Evolutionary conservation across 1,140 invertebrate species (phyloP).

Genomic region (Drosophila equinoxialis): DNA sequence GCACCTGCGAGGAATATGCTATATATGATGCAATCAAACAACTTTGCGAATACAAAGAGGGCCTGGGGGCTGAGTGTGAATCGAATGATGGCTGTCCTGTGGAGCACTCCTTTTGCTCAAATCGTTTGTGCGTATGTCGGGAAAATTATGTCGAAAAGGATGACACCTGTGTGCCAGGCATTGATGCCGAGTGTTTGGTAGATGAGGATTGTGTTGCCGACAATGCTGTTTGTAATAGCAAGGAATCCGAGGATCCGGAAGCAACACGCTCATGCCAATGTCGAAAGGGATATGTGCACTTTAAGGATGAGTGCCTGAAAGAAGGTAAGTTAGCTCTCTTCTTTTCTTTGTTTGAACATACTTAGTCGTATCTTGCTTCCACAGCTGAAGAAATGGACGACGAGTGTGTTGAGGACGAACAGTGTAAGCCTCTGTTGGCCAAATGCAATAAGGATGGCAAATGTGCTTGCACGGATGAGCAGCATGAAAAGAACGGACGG

Average conservation of each 20-base stretch:
- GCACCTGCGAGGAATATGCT: conserved; percentile 78
- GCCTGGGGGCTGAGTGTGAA: conserved; percentile 73
- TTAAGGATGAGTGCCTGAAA: conserved; percentile 83
- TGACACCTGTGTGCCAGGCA: conserved; percentile 77
- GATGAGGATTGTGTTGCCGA: conserved; percentile 82
- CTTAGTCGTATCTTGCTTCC: background rate
- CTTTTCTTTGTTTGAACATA: background rate
- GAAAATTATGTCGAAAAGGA: conserved; percentile 80
- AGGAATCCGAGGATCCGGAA: conserved; percentile 53
- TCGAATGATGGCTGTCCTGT: conserved; percentile 71
- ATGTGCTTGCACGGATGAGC: conserved; percentile 68
- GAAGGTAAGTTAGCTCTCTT: conserved; percentile 51
- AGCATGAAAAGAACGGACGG: conserved; percentile 67
- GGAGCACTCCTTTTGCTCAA: conserved; percentile 81
- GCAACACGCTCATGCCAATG: conserved; percentile 82
- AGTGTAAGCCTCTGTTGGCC: conserved; percentile 77
- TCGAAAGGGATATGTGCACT: conserved; percentile 73
- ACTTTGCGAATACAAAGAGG: conserved; percentile 72
- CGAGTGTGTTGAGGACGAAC: conserved; percentile 74
- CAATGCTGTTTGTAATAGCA: conserved; percentile 76
- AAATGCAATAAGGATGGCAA: conserved; percentile 66
- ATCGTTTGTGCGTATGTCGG: conserved; percentile 81
- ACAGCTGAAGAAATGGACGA: conserved; percentile 71
- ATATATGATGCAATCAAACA: conserved; percentile 75
- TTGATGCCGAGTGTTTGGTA: conserved; percentile 82